These are phyloP conservation scores for Manduca sexta DNA, from an alignment of 1,140 invertebrate species.

Conservation along the genomic window DNA sequence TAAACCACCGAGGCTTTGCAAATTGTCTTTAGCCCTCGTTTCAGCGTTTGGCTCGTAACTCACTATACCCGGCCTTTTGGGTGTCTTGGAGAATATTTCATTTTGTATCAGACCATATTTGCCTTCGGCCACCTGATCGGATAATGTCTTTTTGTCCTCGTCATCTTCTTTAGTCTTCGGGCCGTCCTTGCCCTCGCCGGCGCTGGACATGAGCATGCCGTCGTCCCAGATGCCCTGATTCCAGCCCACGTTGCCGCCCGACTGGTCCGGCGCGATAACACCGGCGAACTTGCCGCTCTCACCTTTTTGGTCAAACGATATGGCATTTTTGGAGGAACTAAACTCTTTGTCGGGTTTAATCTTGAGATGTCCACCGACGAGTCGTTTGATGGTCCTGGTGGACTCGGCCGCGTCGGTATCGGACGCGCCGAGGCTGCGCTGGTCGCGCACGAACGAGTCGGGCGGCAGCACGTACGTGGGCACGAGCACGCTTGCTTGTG, in stretches of 20 bases:
- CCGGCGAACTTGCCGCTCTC: slow-evolving; percentile 64
- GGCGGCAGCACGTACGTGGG: slow-evolving; percentile 71
- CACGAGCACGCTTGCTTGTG: slow-evolving; percentile 64
- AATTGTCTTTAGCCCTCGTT: slow-evolving; percentile 82
- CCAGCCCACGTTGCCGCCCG: slow-evolving; percentile 68
- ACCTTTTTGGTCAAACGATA: slow-evolving; percentile 46
- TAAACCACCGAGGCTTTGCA: slow-evolving; percentile 85
- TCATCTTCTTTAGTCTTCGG: slow-evolving; percentile 74
- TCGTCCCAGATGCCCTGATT: slow-evolving; percentile 78
- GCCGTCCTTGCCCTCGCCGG: slow-evolving; percentile 77
- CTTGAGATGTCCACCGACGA: slow-evolving; percentile 78
- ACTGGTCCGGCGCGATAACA: slow-evolving; percentile 58
- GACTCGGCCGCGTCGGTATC: slow-evolving; percentile 53
- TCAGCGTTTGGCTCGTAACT: slow-evolving; percentile 86
- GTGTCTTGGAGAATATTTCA: slow-evolving; percentile 81
- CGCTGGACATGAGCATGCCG: slow-evolving; percentile 77
- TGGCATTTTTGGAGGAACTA: slow-evolving; percentile 58
- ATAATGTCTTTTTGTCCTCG: slow-evolving; percentile 86
- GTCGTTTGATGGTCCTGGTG: slow-evolving; percentile 72
- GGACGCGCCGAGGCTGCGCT: slow-evolving; percentile 50
- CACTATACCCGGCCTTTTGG: slow-evolving; percentile 84
- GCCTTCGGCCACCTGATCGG: slow-evolving; percentile 89
- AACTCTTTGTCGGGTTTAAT: slow-evolving; percentile 57
- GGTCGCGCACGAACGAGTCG: slow-evolving; percentile 69
- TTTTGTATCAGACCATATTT: slow-evolving; percentile 92